Conservation (phyloP, 1,140 invertebrate species). For the Dinoponera quadriceps region DNA sequence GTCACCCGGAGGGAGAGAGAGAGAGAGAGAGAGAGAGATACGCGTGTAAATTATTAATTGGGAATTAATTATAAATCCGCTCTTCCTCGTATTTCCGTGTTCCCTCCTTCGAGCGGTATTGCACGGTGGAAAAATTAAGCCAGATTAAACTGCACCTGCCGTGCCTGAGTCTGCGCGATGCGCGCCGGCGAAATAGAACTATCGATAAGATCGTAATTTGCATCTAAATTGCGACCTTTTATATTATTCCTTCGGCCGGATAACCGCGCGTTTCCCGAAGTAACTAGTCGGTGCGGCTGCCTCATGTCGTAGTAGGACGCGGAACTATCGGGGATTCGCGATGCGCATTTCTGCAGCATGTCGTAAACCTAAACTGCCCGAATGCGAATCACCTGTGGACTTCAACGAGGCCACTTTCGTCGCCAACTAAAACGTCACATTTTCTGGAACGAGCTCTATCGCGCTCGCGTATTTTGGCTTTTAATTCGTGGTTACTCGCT, state of each 20-base stretch:
- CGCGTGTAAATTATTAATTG: constrained; percentile 24
- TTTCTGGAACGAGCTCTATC: constrained; percentile 1
- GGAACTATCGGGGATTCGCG: constrained; percentile 20
- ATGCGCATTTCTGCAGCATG: not conserved
- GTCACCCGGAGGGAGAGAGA: no score
- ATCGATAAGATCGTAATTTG: constrained; percentile 72
- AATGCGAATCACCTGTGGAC: constrained; percentile 18
- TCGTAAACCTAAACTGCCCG: constrained; percentile 36
- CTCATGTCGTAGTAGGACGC: constrained; percentile 1
- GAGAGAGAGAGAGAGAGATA: no score
- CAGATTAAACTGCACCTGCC: constrained; percentile 12
- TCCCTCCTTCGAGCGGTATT: not conserved
- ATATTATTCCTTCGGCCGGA: constrained; percentile 20
- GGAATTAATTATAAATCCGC: no score
- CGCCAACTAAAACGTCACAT: not conserved
- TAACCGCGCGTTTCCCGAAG: constrained; percentile 44
- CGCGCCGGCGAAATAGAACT: constrained; percentile 26
- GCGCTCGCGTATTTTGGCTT: not conserved
- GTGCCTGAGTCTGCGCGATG: constrained; percentile 9
- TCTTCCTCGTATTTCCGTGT: no score
- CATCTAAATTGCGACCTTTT: constrained; percentile 72
- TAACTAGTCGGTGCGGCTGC: constrained; percentile 19
- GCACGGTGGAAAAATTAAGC: constrained; percentile 32
- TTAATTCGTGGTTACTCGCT: not conserved
- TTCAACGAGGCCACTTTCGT: constrained; percentile 3